phyloP scores from a whole-genome alignment of 2,113 vertebrate genomes.

The Nestor notabilis region DNA sequence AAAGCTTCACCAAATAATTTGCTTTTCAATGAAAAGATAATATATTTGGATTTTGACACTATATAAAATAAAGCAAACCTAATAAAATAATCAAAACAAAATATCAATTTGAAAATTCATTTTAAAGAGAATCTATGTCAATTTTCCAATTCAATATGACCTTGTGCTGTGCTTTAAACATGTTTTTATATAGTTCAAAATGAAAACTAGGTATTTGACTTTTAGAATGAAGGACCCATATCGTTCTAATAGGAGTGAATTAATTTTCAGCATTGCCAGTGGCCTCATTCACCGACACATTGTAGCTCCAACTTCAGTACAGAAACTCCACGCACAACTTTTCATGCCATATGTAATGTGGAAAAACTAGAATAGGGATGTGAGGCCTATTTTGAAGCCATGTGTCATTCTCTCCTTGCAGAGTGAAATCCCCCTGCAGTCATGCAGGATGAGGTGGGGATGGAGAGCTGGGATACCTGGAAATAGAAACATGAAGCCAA shows the following conservation, averaged over 20 bases:
- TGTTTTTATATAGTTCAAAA: not conserved
- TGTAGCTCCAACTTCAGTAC: not conserved
- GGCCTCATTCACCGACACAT: not conserved
- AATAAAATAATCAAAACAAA: not conserved
- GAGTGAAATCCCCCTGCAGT: not conserved
- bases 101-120: not conserved
- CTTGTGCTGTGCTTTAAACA: not conserved
- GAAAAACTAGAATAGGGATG: not conserved
- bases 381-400: not conserved
- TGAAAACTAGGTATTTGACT: not conserved
- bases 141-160: not conserved
- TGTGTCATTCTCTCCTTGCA: not conserved
- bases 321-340: not conserved
- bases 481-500: not conserved
- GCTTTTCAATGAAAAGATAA: not conserved
- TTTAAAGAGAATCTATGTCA: not conserved
- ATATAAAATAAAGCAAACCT: not conserved
- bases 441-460: not conserved
- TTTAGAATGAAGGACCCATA: not conserved
- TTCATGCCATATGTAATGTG: rapidly evolving
- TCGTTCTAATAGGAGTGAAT: not conserved
- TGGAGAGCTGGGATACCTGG: not conserved
- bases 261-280: not conserved
- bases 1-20: not conserved
- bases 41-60: not conserved